Base-by-base conservation (phyloP, 1,140 invertebrate genomes). In the Brachionus calyciflorus region DNA sequence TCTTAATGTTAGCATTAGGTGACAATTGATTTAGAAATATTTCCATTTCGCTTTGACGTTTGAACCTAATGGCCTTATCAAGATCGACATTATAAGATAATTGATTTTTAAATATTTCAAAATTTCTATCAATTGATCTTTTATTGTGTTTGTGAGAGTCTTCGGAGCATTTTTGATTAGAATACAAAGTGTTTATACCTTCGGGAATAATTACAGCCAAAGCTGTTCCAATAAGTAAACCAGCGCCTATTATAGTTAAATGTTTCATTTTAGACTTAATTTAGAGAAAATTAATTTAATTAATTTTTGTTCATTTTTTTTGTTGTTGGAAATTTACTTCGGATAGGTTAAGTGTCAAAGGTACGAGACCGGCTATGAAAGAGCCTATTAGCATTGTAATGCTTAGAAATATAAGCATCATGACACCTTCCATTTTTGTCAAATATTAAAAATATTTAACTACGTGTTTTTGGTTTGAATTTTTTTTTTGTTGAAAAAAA, bases 131-230 rank as follows among this genome's bases (percentile, higher is more conserved):
- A 37, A n/a, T 30, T 12, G 37, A 60, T 60, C 55, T 33, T 37
- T 60, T 60, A 28, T 37, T 28, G 4, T 60, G 28, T 17, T 60
- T 28, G 17, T 60, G 44, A 30, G 12, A 5, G 17, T 26, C 3
- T 51, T 79, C 81, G 78, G 44, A 79, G 79, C 77, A 83, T 80
- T n/a, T 81, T 81, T 28, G 81, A 80, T 65, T 65, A 2, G 60
- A 65, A 80, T 88, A 88, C 68, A 98, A 85, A 2, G 93, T 91
- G 78, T 94, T 88, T 30, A 99, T 91, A 40, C 96, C 97, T 87
- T 99, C 97, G 0, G 97, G 97, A 81, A 99, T 98, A 53, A 99
- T 99, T 0, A 99, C 95, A 77, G 93, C 91, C 57, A 99, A 84
- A 0, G 96, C 95, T 73, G 96, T 98, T 3, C 96, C 96, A 48